Conservation (phyloP, 2,888 invertebrate genomes). For the Hyposoter didymator region DNA sequence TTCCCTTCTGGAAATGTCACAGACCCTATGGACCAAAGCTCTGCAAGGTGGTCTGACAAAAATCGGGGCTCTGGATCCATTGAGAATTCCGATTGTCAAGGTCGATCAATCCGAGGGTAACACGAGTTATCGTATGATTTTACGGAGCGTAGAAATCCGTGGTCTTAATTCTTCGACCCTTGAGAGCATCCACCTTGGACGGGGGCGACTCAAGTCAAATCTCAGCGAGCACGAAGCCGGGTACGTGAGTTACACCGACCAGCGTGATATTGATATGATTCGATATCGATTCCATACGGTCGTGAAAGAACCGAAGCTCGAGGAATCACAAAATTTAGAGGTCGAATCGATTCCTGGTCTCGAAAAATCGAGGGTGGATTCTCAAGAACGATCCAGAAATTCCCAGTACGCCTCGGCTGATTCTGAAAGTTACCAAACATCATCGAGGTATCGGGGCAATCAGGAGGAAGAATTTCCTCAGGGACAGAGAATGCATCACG, state of each 20-base stretch:
- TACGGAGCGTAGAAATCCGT: slow-evolving; percentile 77
- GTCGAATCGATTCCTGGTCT: slow-evolving; percentile 53
- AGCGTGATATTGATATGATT: slow-evolving; percentile 78
- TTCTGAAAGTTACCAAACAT: slow-evolving; percentile 10
- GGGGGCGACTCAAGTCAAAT: slow-evolving; percentile 78
- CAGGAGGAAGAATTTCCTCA: slow-evolving; percentile 22
- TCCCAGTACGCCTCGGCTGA: slow-evolving; percentile 5
- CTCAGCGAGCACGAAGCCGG: slow-evolving; percentile 81
- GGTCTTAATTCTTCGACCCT: slow-evolving; percentile 79
- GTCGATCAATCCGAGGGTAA: slow-evolving; percentile 84
- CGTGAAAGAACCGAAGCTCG: slow-evolving; percentile 75
- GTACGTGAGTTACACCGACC: slow-evolving; percentile 81
- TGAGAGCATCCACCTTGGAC: slow-evolving; percentile 79
- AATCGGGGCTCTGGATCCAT: slow-evolving; percentile 78
- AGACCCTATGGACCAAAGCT: slow-evolving; percentile 78
- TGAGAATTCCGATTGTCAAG: slow-evolving; percentile 80
- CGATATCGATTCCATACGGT: slow-evolving; percentile 81
- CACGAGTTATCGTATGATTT: slow-evolving; percentile 79
- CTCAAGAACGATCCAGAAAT: slow-evolving; percentile 10
- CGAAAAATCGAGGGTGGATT: slow-evolving; percentile 16
- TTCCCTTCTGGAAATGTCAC: slow-evolving; percentile 80
- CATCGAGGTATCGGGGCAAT: slow-evolving; percentile 43
- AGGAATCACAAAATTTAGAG: slow-evolving; percentile 58
- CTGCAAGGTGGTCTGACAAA: slow-evolving; percentile 78
- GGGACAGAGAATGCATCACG: slow-evolving; percentile 9